phyloP scores from a whole-genome alignment of 2,888 invertebrate genomes.

The Minunthozetes semirufus region DNA sequence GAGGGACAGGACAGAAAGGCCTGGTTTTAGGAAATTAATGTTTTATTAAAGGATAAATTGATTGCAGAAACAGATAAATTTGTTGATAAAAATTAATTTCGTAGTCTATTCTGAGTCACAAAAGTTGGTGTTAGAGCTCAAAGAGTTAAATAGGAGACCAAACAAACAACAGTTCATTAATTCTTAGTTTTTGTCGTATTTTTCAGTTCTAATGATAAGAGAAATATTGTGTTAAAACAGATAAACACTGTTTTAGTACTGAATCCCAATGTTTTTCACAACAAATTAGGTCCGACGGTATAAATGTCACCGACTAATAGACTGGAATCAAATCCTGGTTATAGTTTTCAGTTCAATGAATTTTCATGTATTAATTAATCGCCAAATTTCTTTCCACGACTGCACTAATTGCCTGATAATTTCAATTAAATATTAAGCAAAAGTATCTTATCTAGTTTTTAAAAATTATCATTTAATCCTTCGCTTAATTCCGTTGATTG shows the following conservation, averaged over 20 bases:
- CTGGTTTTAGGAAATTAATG: slow-evolving; percentile 25
- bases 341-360: no score
- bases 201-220: neutral
- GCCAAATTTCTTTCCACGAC: no score
- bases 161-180: slow-evolving; percentile 1
- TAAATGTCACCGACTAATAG: no score
- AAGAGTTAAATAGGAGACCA: slow-evolving; percentile 7
- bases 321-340: no score
- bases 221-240: neutral
- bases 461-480: no score
- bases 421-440: no score
- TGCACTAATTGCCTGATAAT: no score
- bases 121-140: neutral
- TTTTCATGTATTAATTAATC: no score
- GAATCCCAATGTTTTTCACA: neutral
- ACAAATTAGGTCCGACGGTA: no score
- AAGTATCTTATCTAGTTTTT: no score
- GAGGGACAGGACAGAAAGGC: neutral
- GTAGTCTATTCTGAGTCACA: neutral
- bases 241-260: neutral
- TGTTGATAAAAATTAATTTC: neutral
- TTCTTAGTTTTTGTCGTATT: neutral
- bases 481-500: no score
- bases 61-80: slow-evolving; percentile 16
- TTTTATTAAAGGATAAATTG: slow-evolving; percentile 28